phyloP scores from a whole-genome alignment of 2,797 vertebrate genomes.

The Pseudocheirus occidentalis region DNA sequence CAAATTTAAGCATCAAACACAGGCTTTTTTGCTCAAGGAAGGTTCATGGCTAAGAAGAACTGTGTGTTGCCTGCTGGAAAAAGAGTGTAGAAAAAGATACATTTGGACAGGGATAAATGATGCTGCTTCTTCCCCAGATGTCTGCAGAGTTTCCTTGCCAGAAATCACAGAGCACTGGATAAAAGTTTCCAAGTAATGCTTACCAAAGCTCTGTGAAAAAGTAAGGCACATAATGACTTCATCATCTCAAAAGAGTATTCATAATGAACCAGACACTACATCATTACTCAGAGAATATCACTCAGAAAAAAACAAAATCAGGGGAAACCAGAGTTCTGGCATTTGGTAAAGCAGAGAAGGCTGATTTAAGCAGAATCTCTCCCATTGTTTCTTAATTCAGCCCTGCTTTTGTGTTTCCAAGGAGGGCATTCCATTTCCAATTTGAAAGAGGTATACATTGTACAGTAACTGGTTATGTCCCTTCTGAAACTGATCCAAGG shows the following conservation, averaged over 20 bases:
- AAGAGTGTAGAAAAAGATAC: constrained; percentile 34
- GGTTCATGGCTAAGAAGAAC: constrained; percentile 38
- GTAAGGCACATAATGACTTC: constrained; percentile 56
- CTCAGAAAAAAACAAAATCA: constrained; percentile 62
- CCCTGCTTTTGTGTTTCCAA: constrained; percentile 14
- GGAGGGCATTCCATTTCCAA: constrained; percentile 20
- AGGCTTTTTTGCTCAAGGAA: constrained; percentile 27
- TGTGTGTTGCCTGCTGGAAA: constrained; percentile 38
- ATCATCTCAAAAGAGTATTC: constrained; percentile 64
- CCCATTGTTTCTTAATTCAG: constrained; percentile 28
- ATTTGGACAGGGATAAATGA: constrained; percentile 39
- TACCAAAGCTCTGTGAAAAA: constrained; percentile 54
- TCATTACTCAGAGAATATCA: constrained; percentile 53
- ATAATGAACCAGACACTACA: constrained; percentile 34
- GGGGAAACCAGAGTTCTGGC: not conserved
- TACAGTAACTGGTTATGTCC: constrained; percentile 51
- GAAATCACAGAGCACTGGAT: constrained; percentile 62
- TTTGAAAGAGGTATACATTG: constrained; percentile 56
- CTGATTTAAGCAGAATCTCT: not conserved
- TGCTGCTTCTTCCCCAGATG: constrained; percentile 56
- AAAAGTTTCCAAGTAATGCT: constrained; percentile 63
- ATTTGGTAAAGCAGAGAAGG: not conserved
- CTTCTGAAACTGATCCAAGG: constrained; percentile 52
- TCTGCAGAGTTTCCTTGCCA: constrained; percentile 65
- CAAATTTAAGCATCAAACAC: not conserved